A percentile compares a stretch with the other conserved stretches of the same genome.
These are phyloP conservation scores for Chamaedrilus cognettii DNA, from an alignment of 2,888 invertebrate species.

Conservation along the genomic window DNA sequence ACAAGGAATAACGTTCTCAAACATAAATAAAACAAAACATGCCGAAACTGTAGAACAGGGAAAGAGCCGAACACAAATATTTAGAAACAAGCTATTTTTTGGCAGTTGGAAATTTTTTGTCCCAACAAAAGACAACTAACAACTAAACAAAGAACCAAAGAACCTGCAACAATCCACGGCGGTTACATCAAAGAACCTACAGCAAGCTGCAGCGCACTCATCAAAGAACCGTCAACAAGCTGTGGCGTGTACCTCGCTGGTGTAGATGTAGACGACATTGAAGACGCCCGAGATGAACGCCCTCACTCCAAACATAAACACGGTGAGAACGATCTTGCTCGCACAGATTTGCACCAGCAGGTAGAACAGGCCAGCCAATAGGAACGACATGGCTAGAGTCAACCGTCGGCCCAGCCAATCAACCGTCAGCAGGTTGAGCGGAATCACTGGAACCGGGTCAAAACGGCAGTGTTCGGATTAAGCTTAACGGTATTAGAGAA, in stretches of 20 bases:
- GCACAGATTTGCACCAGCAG: slow-evolving; percentile 36
- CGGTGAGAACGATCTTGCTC: slow-evolving; percentile 48
- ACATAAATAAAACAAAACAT: too few relatives aligned
- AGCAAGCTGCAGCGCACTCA: too few relatives aligned
- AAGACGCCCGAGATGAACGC: slow-evolving; percentile 54
- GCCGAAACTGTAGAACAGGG: too few relatives aligned
- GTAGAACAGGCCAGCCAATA: slow-evolving; percentile 34
- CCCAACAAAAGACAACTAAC: too few relatives aligned
- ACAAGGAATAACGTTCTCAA: too few relatives aligned
- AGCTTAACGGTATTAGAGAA: too few relatives aligned
- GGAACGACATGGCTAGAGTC: slow-evolving; percentile 34
- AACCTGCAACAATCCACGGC: background rate
- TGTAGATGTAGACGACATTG: slow-evolving; percentile 56
- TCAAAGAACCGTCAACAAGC: too few relatives aligned
- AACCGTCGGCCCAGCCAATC: slow-evolving; percentile 50
- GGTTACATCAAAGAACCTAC: too few relatives aligned
- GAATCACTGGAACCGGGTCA: slow-evolving; percentile 55
- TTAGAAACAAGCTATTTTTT: too few relatives aligned
- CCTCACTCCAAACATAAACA: slow-evolving; percentile 51
- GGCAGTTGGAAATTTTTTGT: too few relatives aligned
- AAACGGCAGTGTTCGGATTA: too few relatives aligned
- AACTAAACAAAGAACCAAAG: background rate
- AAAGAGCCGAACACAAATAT: too few relatives aligned
- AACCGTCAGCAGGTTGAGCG: slow-evolving; percentile 53
- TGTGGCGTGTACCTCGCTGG: slow-evolving; percentile 57